Conservation (phyloP, 2,888 invertebrate genomes). For the Lacanobia oleracea region DNA sequence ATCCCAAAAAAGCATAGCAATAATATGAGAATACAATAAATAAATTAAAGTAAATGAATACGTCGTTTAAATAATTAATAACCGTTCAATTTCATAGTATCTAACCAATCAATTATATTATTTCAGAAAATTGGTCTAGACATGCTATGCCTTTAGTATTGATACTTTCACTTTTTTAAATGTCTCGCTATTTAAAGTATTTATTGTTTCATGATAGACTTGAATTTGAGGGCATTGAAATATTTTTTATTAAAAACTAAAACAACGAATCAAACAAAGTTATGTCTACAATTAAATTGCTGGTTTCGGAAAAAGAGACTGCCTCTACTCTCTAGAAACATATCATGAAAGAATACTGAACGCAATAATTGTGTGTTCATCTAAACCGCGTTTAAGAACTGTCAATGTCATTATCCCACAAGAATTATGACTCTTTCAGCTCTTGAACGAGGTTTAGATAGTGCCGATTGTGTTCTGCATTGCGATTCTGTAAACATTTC, state of each 20-base stretch:
- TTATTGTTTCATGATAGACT: neutral
- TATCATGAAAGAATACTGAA: too few relatives aligned
- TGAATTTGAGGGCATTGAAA: neutral
- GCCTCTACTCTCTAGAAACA: too few relatives aligned
- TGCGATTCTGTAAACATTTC: too few relatives aligned
- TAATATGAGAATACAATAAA: neutral
- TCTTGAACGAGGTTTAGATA: neutral
- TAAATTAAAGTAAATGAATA: slow-evolving; percentile 9
- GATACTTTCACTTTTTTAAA: neutral
- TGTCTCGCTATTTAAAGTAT: neutral
- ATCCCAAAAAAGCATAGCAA: too few relatives aligned
- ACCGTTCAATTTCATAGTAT: slow-evolving; percentile 33
- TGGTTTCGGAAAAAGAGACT: neutral
- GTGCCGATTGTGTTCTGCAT: neutral
- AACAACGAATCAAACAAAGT: neutral
- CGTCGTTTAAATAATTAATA: slow-evolving; percentile 29
- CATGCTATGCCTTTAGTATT: slow-evolving; percentile 32
- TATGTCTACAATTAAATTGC: neutral
- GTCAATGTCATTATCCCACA: neutral
- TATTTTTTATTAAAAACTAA: neutral
- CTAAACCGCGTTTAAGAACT: neutral
- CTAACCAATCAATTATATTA: slow-evolving; percentile 3
- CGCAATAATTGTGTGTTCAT: neutral
- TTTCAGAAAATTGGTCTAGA: slow-evolving; percentile 28
- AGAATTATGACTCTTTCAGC: too few relatives aligned